Evolutionary conservation across 2,797 vertebrate genomes (phyloP).

Genomic region (Miichthys miiuy): DNA sequence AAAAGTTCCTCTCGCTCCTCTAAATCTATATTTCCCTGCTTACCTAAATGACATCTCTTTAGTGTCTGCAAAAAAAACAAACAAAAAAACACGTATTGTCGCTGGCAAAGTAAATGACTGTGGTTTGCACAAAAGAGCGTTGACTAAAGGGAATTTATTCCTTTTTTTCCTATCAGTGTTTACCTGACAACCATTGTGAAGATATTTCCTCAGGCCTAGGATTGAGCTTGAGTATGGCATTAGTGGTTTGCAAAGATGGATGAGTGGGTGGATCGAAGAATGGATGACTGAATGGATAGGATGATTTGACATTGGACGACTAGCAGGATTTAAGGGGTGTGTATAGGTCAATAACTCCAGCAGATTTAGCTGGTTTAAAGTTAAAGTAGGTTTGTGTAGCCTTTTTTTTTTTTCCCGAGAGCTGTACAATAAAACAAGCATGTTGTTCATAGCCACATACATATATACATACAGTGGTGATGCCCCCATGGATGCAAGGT

Average conservation of each 20-base stretch:
- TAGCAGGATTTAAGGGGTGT: slow-evolving; percentile 62
- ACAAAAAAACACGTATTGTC: background rate
- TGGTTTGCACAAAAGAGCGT: slow-evolving; percentile 9
- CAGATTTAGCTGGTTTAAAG: slow-evolving; percentile 38
- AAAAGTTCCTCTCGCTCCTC: background rate
- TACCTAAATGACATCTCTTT: background rate
- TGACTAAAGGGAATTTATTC: background rate
- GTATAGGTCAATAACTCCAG: slow-evolving; percentile 52
- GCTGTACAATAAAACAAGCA: slow-evolving; percentile 68
- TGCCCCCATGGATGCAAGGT: slow-evolving; percentile 87
- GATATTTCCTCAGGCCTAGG: slow-evolving; percentile 9
- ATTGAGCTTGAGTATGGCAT: slow-evolving; percentile 21
- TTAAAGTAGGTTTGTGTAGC: slow-evolving; percentile 48
- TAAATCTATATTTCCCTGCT: slow-evolving; percentile 2
- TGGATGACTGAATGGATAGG: slow-evolving; percentile 57
- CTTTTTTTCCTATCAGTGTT: background rate
- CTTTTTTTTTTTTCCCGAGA: slow-evolving; percentile 34
- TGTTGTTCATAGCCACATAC: slow-evolving; percentile 82
- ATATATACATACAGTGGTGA: slow-evolving; percentile 91
- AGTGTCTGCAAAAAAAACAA: background rate
- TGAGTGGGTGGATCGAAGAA: slow-evolving; percentile 45
- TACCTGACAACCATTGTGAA: slow-evolving; percentile 1
- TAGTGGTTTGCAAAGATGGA: slow-evolving; percentile 40
- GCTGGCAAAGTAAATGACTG: slow-evolving; percentile 8
- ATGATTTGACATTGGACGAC: slow-evolving; percentile 75